phyloP scores from a whole-genome alignment of 92 coral and sea anemone species.

The Scolanthus callimorphus region DNA sequence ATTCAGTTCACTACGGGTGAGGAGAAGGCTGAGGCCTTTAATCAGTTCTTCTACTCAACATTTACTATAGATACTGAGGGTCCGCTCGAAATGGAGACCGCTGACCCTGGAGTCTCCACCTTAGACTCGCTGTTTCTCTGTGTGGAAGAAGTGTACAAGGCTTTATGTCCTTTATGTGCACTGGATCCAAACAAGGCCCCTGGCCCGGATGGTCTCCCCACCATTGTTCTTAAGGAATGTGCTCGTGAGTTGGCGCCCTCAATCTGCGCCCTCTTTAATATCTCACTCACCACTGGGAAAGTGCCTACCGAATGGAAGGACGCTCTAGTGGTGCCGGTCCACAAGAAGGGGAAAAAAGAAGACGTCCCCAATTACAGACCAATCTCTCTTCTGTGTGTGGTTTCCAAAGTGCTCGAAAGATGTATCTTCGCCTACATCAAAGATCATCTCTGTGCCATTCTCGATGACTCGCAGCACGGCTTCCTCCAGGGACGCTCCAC shows the following conservation, averaged over 20 bases:
- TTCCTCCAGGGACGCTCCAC: slow-evolving; percentile 21
- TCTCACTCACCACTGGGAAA: slow-evolving; percentile 18
- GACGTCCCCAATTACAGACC: neutral
- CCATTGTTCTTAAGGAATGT: slow-evolving; percentile 34
- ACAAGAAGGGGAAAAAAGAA: slow-evolving; percentile 17
- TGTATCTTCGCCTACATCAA: neutral
- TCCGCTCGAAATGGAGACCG: neutral
- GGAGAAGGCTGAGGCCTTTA: slow-evolving; percentile 21
- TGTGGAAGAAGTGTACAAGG: slow-evolving; percentile 10
- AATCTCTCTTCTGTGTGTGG: too few species aligned
- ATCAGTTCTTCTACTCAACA: slow-evolving; percentile 20
- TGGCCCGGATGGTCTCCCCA: slow-evolving; percentile 39
- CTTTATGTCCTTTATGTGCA: slow-evolving; percentile 8
- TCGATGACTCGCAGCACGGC: slow-evolving; percentile 13
- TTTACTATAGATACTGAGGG: slow-evolving; percentile 17
- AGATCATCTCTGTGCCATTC: slow-evolving; percentile 5
- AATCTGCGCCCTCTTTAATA: slow-evolving; percentile 24
- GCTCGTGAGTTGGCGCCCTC: slow-evolving; percentile 38
- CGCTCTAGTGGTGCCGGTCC: slow-evolving; percentile 33
- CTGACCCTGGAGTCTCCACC: slow-evolving; percentile 1
- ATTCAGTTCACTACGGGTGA: neutral
- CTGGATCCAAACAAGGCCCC: slow-evolving; percentile 40
- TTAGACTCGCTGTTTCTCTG: slow-evolving; percentile 6
- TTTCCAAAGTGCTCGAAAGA: slow-evolving; percentile 5
- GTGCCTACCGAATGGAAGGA: slow-evolving; percentile 30